phyloP scores from a whole-genome alignment of 2,113 vertebrate genomes.

The Sus scrofa region T2T-Sscrofa CM000826.6:77191001-77191500 shows the following conservation, averaged over 20 bases:
- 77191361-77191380: slow-evolving; percentile 39
- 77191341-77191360: slow-evolving; percentile 31
- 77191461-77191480: slow-evolving; percentile 36
- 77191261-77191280: slow-evolving; percentile 20
- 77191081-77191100: neutral
- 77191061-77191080: slow-evolving; percentile 47
- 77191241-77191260: neutral
- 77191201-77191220: neutral
- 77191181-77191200: neutral
- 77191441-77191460: slow-evolving; percentile 56
- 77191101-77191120: slow-evolving; percentile 65
- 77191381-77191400: slow-evolving; percentile 27
- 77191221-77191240: neutral
- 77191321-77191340: neutral
- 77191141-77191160: slow-evolving; percentile 60
- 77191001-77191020: slow-evolving; percentile 64
- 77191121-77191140: slow-evolving; percentile 67
- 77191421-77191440: slow-evolving; percentile 48
- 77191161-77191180: slow-evolving; percentile 5
- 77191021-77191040: slow-evolving; percentile 55
- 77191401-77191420: slow-evolving; percentile 43
- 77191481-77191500: neutral
- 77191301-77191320: neutral
- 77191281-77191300: neutral
- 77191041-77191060: slow-evolving; percentile 46